phyloP scores from a whole-genome alignment of 2,888 invertebrate genomes.

The Drosophila demipolita region DNA sequence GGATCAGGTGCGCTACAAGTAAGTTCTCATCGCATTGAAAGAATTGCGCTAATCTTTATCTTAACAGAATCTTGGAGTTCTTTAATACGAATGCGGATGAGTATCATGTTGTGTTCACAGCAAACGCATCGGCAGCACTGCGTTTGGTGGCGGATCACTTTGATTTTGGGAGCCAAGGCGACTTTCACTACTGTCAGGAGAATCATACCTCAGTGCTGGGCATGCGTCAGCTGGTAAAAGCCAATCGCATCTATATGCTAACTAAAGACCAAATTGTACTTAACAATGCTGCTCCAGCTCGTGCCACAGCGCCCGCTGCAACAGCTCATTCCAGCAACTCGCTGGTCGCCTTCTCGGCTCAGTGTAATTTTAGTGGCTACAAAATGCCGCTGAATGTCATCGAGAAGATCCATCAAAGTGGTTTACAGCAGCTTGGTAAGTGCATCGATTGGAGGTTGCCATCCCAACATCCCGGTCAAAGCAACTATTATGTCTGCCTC shows the following conservation, averaged over 20 bases:
- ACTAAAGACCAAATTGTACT: conserved; percentile 87
- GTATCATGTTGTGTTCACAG: conserved; percentile 96
- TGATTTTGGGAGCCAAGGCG: conserved; percentile 85
- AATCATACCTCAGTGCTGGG: conserved; percentile 98
- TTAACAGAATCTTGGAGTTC: conserved; percentile 91
- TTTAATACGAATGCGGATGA: conserved; percentile 93
- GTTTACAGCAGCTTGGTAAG: conserved; percentile 84
- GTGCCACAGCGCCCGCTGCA: neutral
- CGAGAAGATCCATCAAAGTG: conserved; percentile 87
- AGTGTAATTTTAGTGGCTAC: conserved; percentile 97
- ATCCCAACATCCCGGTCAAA: neutral
- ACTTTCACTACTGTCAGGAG: conserved; percentile 93
- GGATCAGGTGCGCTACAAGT: conserved; percentile 93
- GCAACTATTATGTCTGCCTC: conserved; percentile 90
- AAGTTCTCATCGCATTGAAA: conserved; percentile 26
- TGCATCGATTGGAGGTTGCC: conserved; percentile 49
- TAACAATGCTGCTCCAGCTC: conserved; percentile 53
- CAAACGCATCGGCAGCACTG: conserved; percentile 94
- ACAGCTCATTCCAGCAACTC: neutral
- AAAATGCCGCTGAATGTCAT: conserved; percentile 94
- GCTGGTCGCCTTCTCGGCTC: conserved; percentile 94
- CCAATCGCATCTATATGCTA: conserved; percentile 87
- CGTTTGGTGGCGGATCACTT: conserved; percentile 94
- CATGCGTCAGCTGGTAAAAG: conserved; percentile 92
- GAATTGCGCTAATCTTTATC: neutral